Conservation (phyloP, 2,113 vertebrate genomes). For the Mustela lutreola region DNA sequence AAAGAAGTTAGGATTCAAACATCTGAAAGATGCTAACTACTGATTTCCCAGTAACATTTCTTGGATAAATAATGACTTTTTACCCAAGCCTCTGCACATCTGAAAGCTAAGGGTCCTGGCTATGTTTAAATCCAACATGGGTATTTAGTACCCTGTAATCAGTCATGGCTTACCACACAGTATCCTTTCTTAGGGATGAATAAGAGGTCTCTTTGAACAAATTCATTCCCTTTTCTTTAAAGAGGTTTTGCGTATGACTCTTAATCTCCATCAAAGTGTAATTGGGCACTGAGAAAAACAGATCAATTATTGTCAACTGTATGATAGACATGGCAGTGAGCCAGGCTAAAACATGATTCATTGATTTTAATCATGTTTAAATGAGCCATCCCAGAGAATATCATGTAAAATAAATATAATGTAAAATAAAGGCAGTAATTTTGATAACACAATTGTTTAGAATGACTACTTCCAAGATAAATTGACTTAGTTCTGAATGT, state of each 20-base stretch:
- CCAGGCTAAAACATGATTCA: conserved; percentile 37
- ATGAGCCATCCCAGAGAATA: not conserved
- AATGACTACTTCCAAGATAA: not conserved
- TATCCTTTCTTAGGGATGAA: not conserved
- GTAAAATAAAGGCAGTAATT: not conserved
- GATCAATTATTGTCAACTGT: not conserved
- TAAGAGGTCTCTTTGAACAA: conserved; percentile 50
- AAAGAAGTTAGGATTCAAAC: conserved; percentile 3
- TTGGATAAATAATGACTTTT: not conserved
- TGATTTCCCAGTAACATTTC: not conserved
- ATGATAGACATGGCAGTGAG: not conserved
- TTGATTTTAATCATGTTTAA: conserved; percentile 63
- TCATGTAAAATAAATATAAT: conserved; percentile 25
- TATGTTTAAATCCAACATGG: not conserved
- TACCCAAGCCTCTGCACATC: not conserved
- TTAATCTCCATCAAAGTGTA: conserved; percentile 63
- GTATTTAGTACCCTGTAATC: not conserved
- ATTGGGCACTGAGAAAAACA: conserved; percentile 58
- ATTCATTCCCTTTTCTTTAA: conserved; percentile 27
- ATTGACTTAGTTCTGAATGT: not conserved
- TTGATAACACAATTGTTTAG: not conserved
- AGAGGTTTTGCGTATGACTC: not conserved
- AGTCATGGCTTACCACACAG: not conserved
- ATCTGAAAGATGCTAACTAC: not conserved
- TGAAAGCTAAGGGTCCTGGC: not conserved